Conservation (phyloP, 2,113 vertebrate genomes). For the Dipodomys stephensi region DNA sequence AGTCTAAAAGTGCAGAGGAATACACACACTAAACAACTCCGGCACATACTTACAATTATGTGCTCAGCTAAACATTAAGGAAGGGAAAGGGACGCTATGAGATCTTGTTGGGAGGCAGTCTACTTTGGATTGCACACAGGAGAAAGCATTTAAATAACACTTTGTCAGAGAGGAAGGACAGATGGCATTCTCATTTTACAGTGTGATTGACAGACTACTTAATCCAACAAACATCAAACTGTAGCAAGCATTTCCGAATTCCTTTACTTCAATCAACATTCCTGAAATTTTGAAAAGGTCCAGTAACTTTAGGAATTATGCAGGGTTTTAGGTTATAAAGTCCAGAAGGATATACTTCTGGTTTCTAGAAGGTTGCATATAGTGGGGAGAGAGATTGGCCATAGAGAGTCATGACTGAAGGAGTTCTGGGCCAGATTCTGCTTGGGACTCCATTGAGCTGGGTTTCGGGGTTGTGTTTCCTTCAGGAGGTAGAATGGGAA, state of each 20-base stretch:
- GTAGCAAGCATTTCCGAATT: constrained; percentile 9
- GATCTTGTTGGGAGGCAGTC: neutral
- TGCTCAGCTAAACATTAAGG: neutral
- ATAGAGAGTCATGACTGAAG: neutral
- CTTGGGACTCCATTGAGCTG: neutral
- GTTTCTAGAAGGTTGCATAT: neutral
- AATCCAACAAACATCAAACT: constrained; percentile 12
- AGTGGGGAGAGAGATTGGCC: neutral
- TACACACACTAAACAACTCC: neutral
- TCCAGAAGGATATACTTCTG: neutral
- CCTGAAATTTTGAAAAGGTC: constrained; percentile 36
- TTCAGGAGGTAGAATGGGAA: neutral
- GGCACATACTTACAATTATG: neutral
- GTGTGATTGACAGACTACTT: neutral
- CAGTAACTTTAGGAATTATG: neutral
- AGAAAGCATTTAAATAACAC: neutral
- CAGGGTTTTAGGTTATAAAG: constrained; percentile 15
- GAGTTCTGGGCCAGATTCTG: neutral
- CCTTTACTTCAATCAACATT: constrained; percentile 17
- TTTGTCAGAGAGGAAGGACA: constrained; percentile 14
- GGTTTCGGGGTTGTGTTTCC: neutral
- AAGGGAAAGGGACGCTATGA: neutral
- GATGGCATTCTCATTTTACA: constrained; percentile 43
- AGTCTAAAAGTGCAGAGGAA: neutral
- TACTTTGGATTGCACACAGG: neutral